phyloP scores from a whole-genome alignment of 2,888 invertebrate species.

The Synanthedon andrenaeformis region DNA sequence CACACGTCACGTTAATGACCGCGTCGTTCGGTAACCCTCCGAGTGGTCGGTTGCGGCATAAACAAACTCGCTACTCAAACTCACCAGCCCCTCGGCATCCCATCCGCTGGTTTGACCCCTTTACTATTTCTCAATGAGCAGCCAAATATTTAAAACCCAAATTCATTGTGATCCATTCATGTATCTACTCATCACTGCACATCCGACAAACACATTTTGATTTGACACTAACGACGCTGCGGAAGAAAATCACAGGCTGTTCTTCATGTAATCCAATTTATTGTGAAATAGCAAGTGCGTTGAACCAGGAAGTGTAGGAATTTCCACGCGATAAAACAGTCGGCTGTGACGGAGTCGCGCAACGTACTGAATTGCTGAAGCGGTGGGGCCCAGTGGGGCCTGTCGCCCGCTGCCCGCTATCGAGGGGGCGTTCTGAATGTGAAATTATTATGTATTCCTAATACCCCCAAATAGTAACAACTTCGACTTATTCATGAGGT shows the following conservation, averaged over 20 bases:
- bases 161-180: not conserved
- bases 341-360: constrained; percentile 15
- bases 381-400: too few relatives aligned
- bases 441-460: too few relatives aligned
- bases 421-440: constrained; percentile 20
- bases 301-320: not conserved
- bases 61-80: constrained; percentile 12
- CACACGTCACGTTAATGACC: constrained; percentile 23
- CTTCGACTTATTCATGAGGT: too few relatives aligned
- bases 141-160: not conserved
- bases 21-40: constrained; percentile 9
- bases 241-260: not conserved
- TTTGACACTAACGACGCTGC: not conserved
- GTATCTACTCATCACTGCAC: constrained; percentile 7
- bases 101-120: constrained; percentile 9
- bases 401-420: constrained; percentile 2
- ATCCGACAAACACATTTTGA: too few relatives aligned
- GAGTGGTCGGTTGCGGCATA: constrained; percentile 15
- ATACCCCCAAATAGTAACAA: too few relatives aligned
- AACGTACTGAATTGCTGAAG: constrained; percentile 25
- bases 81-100: constrained; percentile 37
- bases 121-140: constrained; percentile 11
- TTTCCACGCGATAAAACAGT: not conserved
- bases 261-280: not conserved
- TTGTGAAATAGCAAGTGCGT: not conserved